phyloP scores from a whole-genome alignment of 2,888 invertebrate species.

The Spilosoma lubricipeda region DNA sequence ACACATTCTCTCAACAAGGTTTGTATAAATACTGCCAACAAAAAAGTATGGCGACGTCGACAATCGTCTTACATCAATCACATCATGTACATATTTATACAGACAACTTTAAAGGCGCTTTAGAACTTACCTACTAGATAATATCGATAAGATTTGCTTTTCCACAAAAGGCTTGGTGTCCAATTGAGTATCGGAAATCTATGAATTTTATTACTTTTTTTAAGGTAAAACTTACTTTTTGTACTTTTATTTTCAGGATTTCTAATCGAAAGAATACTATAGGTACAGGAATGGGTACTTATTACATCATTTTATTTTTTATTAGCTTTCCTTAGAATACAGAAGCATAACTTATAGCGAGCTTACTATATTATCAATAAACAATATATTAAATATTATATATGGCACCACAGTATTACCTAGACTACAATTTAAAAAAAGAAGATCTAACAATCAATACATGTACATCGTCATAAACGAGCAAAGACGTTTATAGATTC shows the following conservation, averaged over 20 bases:
- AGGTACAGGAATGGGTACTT: not conserved
- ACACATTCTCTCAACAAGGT: conserved; percentile 32
- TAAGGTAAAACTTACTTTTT: no score
- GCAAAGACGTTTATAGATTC: conserved; percentile 54
- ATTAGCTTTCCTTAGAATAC: not conserved
- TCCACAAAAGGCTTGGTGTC: not conserved
- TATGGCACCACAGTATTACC: not conserved
- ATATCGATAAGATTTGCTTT: not conserved
- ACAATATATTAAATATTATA: not conserved
- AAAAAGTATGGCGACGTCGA: conserved; percentile 23
- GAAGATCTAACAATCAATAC: not conserved
- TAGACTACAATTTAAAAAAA: not conserved
- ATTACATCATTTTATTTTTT: not conserved
- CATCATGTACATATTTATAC: not conserved
- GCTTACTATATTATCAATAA: not conserved
- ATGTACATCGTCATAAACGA: conserved; percentile 32
- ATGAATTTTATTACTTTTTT: not conserved
- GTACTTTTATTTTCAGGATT: not conserved
- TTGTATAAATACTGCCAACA: conserved; percentile 28
- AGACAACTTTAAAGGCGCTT: not conserved
- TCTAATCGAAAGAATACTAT: not conserved
- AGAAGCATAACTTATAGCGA: not conserved
- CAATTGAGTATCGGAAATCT: not conserved
- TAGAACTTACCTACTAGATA: not conserved
- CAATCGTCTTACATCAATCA: not conserved